Base-by-base conservation (phyloP, 2,888 invertebrate genomes). In the Pristionchus fissidentatus region DNA sequence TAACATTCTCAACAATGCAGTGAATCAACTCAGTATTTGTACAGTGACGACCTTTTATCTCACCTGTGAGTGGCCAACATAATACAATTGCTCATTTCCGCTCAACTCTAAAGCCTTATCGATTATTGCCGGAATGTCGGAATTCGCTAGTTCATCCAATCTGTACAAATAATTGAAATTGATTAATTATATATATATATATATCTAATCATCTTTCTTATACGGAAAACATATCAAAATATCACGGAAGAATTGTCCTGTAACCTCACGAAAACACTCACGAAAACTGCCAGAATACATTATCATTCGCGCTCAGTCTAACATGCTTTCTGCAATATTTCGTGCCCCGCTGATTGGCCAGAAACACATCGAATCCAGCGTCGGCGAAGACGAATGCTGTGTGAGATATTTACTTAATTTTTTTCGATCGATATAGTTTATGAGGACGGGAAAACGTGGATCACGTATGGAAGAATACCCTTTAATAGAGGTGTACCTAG, bases 221-320 rank as follows among this genome's bases (percentile, higher is more conserved):
- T 62, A 35, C n/a, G n/a, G 4, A 8, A 8, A 4, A 32, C 8
- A 13, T 62, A 29, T 62, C 35, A n/a, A 62, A 13, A 62, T 55
- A n/a, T n/a, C n/a, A n/a, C n/a, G n/a, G n/a, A n/a, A n/a, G n/a
- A n/a, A n/a, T 55, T n/a, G n/a, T 10, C 19, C 62, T 35, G 4
- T 62, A 26, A 13, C 38, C 32, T 8, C 7, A 62, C 10, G 22
- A 66, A 66, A 26, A 10, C n/a, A 19, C 75, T 77, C 49, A 77
- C 75, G 75, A 32, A 52, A 77, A 77, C 35, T 77, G 15, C 75
- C 75, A 77, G 49, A 77, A 77, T 22, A 49, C 70, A 38, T 29
- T 49, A 22, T 49, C 8, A 29, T 26, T 77, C 8, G 62, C 29
- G 8, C 29, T 29, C 62, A 62, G 15, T n/a, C 13, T 62, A 13